phyloP scores from a whole-genome alignment of 2,113 vertebrate genomes.

The Notarius lentiginosus region DNA sequence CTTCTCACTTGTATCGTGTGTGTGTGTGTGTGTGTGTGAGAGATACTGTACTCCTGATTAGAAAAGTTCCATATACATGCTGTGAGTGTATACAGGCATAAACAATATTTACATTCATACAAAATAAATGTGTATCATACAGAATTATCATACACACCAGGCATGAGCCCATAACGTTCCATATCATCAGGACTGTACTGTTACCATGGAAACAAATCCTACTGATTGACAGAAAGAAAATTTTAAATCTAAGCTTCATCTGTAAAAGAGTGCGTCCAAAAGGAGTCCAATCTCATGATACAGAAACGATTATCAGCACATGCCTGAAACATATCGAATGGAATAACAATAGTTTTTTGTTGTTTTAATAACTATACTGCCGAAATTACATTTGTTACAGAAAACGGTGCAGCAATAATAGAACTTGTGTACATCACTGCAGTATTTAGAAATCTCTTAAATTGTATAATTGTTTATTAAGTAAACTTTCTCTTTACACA shows the following conservation, averaged over 20 bases:
- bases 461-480: not conserved
- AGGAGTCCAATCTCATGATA: not conserved
- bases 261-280: not conserved
- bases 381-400: not conserved
- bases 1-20: not conserved
- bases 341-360: not conserved
- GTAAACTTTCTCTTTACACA: not conserved
- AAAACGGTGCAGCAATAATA: not conserved
- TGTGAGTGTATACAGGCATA: conserved; percentile 83
- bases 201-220: not conserved
- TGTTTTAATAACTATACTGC: not conserved
- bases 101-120: conserved; percentile 83
- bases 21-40: not conserved
- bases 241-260: no score
- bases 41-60: conserved; percentile 58
- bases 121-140: conserved; percentile 67
- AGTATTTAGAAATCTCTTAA: not conserved
- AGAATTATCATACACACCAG: conserved; percentile 57
- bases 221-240: not conserved
- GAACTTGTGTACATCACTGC: not conserved
- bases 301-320: not conserved
- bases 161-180: conserved; percentile 23
- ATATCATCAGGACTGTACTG: not conserved
- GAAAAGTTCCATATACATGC: conserved; percentile 76
- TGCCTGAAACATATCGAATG: not conserved